Evolutionary conservation across 2,888 invertebrate genomes (phyloP).

Genomic region (Cerastoderma edule): DNA sequence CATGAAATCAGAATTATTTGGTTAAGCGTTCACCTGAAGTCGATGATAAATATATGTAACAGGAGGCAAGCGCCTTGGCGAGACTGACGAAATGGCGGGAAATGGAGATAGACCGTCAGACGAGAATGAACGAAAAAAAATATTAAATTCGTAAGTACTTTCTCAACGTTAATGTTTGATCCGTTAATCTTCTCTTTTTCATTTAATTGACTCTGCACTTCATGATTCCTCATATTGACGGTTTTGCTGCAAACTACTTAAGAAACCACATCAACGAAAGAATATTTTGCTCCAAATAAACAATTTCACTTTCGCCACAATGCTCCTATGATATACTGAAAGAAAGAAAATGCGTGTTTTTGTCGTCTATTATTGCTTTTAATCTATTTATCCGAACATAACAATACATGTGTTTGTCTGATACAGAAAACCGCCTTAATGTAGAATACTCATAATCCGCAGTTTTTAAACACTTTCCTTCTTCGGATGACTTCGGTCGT

Average conservation of each 20-base stretch:
- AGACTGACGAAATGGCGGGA: not conserved
- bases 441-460: not conserved
- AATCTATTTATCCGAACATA: not conserved
- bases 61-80: not conserved
- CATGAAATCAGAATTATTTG: too few relatives aligned
- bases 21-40: too few relatives aligned
- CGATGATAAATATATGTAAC: too few relatives aligned
- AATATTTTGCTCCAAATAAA: not conserved
- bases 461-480: not conserved
- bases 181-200: too few relatives aligned
- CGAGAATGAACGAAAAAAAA: constrained; percentile 12
- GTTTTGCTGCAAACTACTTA: too few relatives aligned
- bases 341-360: not conserved
- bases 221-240: too few relatives aligned
- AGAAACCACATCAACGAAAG: too few relatives aligned
- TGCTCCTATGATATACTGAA: not conserved
- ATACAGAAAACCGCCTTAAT: not conserved
- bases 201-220: too few relatives aligned
- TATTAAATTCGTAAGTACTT: constrained; percentile 15
- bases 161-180: not conserved
- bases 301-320: not conserved
- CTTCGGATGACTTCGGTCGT: too few relatives aligned
- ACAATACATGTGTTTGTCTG: not conserved
- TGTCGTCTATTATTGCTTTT: too few relatives aligned
- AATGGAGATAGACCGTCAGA: not conserved